A percentile compares a stretch with the other conserved stretches of the same genome.
Conservation (phyloP, 2,888 invertebrate genomes). For the Parelbella ahira region DNA sequence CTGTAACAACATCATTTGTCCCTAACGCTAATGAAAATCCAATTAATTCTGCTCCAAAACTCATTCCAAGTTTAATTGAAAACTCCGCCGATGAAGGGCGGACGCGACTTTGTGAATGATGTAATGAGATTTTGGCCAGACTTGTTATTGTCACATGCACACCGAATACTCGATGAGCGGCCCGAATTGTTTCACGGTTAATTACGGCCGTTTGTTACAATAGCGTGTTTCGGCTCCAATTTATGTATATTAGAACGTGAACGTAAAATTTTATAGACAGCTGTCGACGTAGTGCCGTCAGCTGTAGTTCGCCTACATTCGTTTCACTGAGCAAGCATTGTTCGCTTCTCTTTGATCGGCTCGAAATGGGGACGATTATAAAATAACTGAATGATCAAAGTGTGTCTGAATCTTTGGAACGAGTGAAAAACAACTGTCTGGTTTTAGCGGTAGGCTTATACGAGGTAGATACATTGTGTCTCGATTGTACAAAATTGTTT, state of each 20-base stretch:
- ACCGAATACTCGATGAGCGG: conserved; percentile 64
- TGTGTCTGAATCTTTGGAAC: conserved; percentile 30
- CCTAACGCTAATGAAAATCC: conserved; percentile 78
- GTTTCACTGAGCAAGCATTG: conserved; percentile 47
- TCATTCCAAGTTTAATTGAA: conserved; percentile 80
- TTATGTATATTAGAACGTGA: conserved; percentile 51
- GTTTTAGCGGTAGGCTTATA: too few relatives aligned
- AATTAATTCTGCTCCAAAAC: conserved; percentile 76
- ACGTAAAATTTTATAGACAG: conserved; percentile 30
- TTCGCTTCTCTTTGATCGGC: conserved; percentile 55
- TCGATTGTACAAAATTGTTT: too few relatives aligned
- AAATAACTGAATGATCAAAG: conserved; percentile 64
- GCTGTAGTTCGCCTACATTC: conserved; percentile 38
- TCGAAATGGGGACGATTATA: conserved; percentile 60
- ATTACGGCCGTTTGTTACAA: conserved; percentile 54
- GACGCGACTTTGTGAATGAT: conserved; percentile 62
- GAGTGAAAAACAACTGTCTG: conserved; percentile 6
- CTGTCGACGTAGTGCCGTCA: conserved; percentile 20
- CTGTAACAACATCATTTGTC: conserved; percentile 76
- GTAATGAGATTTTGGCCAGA: conserved; percentile 70
- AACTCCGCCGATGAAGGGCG: conserved; percentile 62
- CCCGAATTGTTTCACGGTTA: conserved; percentile 58
- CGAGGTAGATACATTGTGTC: too few relatives aligned
- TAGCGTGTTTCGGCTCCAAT: conserved; percentile 34
- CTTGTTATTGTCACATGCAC: conserved; percentile 73